phyloP scores from a whole-genome alignment of 2,888 invertebrate species.

The Caenorhabditis becei region DNA sequence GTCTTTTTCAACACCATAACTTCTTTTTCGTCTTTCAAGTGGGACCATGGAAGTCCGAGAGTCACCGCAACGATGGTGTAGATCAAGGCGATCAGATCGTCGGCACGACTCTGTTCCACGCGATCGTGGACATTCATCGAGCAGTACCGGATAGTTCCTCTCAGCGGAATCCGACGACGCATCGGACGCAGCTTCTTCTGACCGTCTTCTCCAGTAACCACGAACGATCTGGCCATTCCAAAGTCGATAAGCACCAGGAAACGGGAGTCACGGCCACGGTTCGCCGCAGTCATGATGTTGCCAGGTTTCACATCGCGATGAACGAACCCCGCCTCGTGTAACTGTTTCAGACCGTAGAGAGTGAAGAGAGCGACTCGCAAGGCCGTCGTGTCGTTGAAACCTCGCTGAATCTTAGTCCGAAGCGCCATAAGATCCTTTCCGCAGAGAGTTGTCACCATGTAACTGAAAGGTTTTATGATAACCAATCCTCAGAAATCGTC shows the following conservation, averaged over 20 bases:
- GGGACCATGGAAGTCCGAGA: conserved; percentile 53
- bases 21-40: conserved; percentile 54
- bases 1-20: conserved; percentile 56
- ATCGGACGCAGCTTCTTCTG: conserved; percentile 41
- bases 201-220: conserved; percentile 38
- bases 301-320: conserved; percentile 63
- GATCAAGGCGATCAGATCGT: conserved; percentile 58
- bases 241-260: conserved; percentile 54
- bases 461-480: conserved; percentile 8
- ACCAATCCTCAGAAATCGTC: not conserved
- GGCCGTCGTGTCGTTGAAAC: conserved; percentile 58
- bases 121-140: conserved; percentile 62
- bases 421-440: conserved; percentile 61
- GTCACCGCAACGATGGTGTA: conserved; percentile 56
- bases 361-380: conserved; percentile 57
- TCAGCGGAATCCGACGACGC: conserved; percentile 47
- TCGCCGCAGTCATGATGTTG: conserved; percentile 53
- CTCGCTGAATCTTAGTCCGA: conserved; percentile 47
- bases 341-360: conserved; percentile 54
- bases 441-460: conserved; percentile 60
- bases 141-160: conserved; percentile 61
- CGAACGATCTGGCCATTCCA: conserved; percentile 62
- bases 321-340: conserved; percentile 56
- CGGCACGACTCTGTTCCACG: conserved; percentile 48
- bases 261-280: conserved; percentile 38